Conservation (phyloP, 2,888 invertebrate species). For the Agrotis segetum region DNA sequence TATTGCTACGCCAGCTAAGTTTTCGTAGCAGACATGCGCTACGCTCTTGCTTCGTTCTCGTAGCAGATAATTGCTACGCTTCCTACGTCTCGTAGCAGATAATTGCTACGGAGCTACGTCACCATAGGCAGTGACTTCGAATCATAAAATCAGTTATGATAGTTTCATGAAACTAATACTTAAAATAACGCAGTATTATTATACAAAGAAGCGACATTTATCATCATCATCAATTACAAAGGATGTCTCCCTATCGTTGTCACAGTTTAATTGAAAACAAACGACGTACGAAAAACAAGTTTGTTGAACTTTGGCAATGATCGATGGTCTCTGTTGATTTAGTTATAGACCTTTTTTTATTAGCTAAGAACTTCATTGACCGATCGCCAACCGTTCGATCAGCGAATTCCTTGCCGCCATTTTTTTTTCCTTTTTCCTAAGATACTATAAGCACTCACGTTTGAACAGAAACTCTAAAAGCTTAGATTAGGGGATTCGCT, state of each 20-base stretch:
- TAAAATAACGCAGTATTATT: background rate
- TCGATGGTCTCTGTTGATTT: constrained; percentile 46
- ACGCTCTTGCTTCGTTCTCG: background rate
- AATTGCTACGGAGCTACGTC: background rate
- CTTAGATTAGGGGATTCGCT: constrained; percentile 8
- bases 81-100: background rate
- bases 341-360: constrained; percentile 43
- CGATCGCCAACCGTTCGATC: constrained; percentile 35
- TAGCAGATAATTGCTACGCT: background rate
- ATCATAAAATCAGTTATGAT: too few species aligned
- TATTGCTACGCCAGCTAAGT: background rate
- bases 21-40: background rate
- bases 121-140: background rate
- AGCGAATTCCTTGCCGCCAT: constrained; percentile 3
- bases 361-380: constrained; percentile 35
- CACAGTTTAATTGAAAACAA: constrained; percentile 51
- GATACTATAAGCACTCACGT: constrained; percentile 6
- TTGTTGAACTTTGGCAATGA: constrained; percentile 41
- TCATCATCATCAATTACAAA: constrained; percentile 36
- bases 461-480: constrained; percentile 9
- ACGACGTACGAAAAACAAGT: constrained; percentile 27
- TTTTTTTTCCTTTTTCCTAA: constrained; percentile 27
- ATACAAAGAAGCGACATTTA: background rate
- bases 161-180: background rate
- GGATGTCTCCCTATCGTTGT: constrained; percentile 2